Evolutionary conservation across 2,888 invertebrate species (phyloP), one percentile per base, ranked within the genome.

Genomic region (Boloria selene): DNA sequence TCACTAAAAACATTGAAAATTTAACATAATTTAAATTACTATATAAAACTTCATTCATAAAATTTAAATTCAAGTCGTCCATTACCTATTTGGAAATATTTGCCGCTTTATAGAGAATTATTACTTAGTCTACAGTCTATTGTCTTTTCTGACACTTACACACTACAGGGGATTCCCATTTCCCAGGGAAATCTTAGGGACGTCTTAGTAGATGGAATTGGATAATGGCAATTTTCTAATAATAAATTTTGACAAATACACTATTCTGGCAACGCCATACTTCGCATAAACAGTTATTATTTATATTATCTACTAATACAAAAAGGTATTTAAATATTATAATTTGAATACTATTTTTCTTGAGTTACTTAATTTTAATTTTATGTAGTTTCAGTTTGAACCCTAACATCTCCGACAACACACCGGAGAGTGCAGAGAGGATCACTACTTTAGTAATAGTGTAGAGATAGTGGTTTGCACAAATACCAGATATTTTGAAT

Each of bases 381-480:
- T 99, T 99, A 88, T 98, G 97, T 56, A 99, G 92, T 90, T 99
- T 99, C 68, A 99, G 93, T 89, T 99, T 99, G 88, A 99, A 99
- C 61, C 99, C 99, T 62, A 98, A 93, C 92, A 98, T 95, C 90
- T 99, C 98, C 4, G 98, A 98, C n/a, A 99, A 93, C 18, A 98
- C 98, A 5, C 98, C 98, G 0, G 98, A 98, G 59, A 99, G 94
- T 2, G 99, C 99, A 0, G 98, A 98, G 55, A 99, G 91, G 74
- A 99, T 96, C 6, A 99, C 97, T 62, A 99, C 97, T 91, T 98
- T 98, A 13, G 98, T 98, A 70, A 98, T 96, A 68, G 98, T 99
- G 89, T 98, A 98, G 64, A 99, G 92, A 84, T 98, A 97, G 60
- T 98, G 98, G 92, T 99, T 99, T 67, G 98, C 97, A 72, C 98